Evolutionary conservation across 2,797 vertebrate species (phyloP), one percentile per base, ranked within the genome.

Genomic region (Graptemys geographica): DNA sequence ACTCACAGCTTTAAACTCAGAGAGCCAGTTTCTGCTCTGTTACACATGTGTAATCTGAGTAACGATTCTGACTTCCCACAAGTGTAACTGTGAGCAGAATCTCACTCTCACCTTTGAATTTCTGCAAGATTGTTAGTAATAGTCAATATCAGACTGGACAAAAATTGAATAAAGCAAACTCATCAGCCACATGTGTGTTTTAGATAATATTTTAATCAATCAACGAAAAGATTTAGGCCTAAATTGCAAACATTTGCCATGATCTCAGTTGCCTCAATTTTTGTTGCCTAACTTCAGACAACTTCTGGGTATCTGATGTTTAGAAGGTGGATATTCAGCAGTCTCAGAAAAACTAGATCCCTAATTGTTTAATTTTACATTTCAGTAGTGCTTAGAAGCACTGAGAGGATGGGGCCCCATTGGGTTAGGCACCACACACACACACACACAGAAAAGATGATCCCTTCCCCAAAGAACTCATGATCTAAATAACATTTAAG

Each of bases 11-110:
- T 83, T 84, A 85, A 44, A 86, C 82, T 49, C 49, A 3, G 28
- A 56, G 51, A 1, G 5, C 49, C 0, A 1, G 78, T 88, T 41
- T 25, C 25, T 76, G 44, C 16, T 93, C 11, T 0, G 0, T 69
- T 69, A 69, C 23, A 8, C 44, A 2, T 11, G 27, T 13, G 27
- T 56, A 93, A 53, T 47, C 79, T 51, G 31, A n/a, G 11, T 57
- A 81, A 72, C 12, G 31, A 31, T 44, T 56, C 69, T 87, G 89
- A 90, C 13, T 92, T 91, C 80, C 80, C 11, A 25, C 7, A 56
- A 15, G 33, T 23, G 18, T 85, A 85, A 44, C 78, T 0, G 0
- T 0, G 1, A 90, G 62, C 27, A 87, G 74, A 91, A 53, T 47
- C 31, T 3, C 3, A 16, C n/a, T 11, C 65, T 69, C 83, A 11